Conservation (phyloP, 2,797 vertebrate species). For the Pseudomugil gertrudae region DNA sequence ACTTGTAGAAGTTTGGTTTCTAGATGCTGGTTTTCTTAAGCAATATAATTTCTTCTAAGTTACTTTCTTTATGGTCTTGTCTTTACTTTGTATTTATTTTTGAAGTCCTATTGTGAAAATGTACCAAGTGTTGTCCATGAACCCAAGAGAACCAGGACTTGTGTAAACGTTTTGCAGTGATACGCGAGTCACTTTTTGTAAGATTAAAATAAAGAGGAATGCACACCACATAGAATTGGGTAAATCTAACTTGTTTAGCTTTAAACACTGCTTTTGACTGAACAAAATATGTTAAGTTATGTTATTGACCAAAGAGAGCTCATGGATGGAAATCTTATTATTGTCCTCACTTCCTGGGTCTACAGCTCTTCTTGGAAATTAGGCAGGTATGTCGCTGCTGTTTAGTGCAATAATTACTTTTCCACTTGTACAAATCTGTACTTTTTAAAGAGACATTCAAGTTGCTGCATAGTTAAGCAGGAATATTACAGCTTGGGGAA, state of each 20-base stretch:
- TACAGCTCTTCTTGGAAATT: constrained; percentile 18
- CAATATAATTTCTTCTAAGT: neutral
- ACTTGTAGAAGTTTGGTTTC: no score
- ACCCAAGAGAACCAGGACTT: constrained; percentile 23
- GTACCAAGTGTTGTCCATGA: constrained; percentile 14
- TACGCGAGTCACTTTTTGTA: constrained; percentile 48
- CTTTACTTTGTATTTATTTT: no score
- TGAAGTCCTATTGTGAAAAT: constrained; percentile 23
- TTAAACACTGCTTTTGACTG: constrained; percentile 23
- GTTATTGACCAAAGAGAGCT: no score
- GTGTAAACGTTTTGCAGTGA: constrained; percentile 22
- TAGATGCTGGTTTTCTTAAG: neutral
- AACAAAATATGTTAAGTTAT: constrained; percentile 3
- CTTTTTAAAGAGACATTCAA: no score
- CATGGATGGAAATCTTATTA: constrained; percentile 20
- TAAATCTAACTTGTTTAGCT: constrained; percentile 62
- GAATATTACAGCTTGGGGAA: no score
- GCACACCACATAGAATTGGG: no score
- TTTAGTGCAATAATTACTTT: constrained; percentile 14
- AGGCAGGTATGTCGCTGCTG: constrained; percentile 9
- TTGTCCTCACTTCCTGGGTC: constrained; percentile 4
- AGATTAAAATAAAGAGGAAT: constrained; percentile 47
- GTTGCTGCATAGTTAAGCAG: no score
- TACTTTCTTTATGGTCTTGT: neutral
- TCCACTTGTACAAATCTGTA: constrained; percentile 39